Evolutionary conservation across 2,113 vertebrate genomes (phyloP), one percentile per base, ranked within the genome.

Genomic region (Brachyistius frenatus): DNA sequence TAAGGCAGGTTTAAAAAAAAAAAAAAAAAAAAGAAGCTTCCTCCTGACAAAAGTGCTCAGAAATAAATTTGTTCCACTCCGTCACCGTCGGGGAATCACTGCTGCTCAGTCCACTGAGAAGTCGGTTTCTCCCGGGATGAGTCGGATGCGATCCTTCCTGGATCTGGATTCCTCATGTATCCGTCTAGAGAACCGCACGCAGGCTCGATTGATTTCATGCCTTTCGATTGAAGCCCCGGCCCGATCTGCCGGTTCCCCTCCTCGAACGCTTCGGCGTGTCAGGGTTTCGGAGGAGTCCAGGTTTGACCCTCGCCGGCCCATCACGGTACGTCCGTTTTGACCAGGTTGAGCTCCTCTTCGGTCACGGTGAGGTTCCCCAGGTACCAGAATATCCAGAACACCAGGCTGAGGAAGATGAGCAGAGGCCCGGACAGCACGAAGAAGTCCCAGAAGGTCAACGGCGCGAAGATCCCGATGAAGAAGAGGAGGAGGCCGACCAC

Each of bases 371-470:
- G 86, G 79, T 94, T 96, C 74, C 96, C 84, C 31, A 93, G 36
- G 88, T 98, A 98, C 98, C 98, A 99, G 65, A 93, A 90, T 2
- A 95, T 75, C 98, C 98, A 99, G 79, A 96, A 93, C 6, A 97
- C 0, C 2, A 98, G 88, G 80, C 97, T 99, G 72, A 96, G 39
- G 66, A 95, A 96, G 0, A 99, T 90, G 41, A 96, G 73, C 84
- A 98, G 41, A 0, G 97, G 86, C 0, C 98, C 97, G 0, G 78
- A 77, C 31, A 97, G 92, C 55, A 99, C 81, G 0, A 98, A 96
- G 67, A 98, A 97, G 80, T 98, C 97, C 96, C 96, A 98, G 86
- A 76, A 97, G 4, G 81, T 87, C 5, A 97, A 5, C 0, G 91
- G 77, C 0, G 93, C 94, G 0, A 95, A 93, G 82, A 98, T 85